These are phyloP conservation scores for Nycticryphes semicollaris DNA, from an alignment of 2,113 vertebrate genomes.

Conservation along the genomic window DNA sequence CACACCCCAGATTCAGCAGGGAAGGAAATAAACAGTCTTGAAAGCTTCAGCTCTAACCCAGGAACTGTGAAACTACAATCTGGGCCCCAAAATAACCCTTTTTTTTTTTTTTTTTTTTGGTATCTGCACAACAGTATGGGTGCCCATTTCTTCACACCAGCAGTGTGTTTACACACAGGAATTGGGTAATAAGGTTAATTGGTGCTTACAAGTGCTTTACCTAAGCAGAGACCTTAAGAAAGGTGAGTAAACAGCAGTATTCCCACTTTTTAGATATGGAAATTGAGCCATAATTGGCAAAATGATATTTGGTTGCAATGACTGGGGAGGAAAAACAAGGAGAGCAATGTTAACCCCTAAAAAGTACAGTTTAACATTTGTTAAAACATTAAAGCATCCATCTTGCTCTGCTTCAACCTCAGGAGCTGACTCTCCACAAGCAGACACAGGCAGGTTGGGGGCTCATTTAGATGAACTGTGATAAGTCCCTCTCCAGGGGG, in stretches of 20 bases:
- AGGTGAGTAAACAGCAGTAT: neutral
- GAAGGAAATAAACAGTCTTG: neutral
- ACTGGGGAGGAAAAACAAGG: neutral
- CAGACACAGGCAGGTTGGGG: neutral
- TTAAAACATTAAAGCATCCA: neutral
- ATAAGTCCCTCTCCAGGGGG: neutral
- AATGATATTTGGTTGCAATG: neutral
- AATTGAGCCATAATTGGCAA: neutral
- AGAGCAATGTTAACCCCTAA: neutral
- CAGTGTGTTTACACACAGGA: neutral
- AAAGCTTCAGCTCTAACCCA: neutral
- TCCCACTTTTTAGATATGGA: neutral
- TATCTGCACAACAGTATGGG: neutral
- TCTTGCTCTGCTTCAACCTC: neutral
- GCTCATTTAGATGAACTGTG: neutral
- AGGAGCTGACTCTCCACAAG: too few relatives aligned
- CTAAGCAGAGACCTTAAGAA: neutral
- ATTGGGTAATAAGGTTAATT: neutral
- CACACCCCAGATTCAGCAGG: neutral
- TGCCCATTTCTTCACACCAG: neutral
- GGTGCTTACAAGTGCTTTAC: neutral
- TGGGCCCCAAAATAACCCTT: neutral
- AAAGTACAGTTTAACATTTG: neutral
- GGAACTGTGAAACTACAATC: neutral
- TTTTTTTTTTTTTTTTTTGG: neutral